Percentiles rank a stretch among this genome's conserved stretches.
Conservation (phyloP, 2,888 invertebrate genomes). For the Cantharis lateralis region DNA sequence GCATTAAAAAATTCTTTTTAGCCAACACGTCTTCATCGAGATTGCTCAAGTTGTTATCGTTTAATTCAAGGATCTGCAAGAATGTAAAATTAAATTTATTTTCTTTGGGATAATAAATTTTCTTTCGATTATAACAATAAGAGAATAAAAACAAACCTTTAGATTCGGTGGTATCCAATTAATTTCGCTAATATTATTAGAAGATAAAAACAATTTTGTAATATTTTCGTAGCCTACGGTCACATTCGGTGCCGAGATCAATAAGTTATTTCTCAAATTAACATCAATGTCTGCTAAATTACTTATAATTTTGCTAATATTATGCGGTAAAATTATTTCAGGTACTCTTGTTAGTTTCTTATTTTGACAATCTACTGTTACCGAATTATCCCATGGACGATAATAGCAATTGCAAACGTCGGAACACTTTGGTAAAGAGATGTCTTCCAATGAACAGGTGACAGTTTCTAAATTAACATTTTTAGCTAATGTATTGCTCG, state of each 20-base stretch:
- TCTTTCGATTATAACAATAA: not conserved
- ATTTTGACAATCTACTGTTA: conserved; percentile 62
- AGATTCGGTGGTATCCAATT: conserved; percentile 56
- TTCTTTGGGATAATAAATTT: not conserved
- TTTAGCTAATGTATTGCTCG: conserved; percentile 39
- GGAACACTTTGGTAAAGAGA: conserved; percentile 57
- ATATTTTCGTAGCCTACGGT: conserved; percentile 57
- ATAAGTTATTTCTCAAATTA: conserved; percentile 39
- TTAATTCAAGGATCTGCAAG: conserved; percentile 57
- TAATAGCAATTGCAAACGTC: conserved; percentile 15
- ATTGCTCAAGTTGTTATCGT: conserved; percentile 60
- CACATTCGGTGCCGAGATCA: conserved; percentile 22
- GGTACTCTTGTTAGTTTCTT: conserved; percentile 58
- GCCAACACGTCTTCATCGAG: conserved; percentile 55
- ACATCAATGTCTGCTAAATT: conserved; percentile 36
- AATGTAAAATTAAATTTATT: not conserved
- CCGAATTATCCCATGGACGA: conserved; percentile 55
- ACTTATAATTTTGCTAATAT: conserved; percentile 27
- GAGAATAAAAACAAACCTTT: conserved; percentile 42
- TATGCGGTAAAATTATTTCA: conserved; percentile 16
- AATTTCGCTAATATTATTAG: conserved; percentile 57
- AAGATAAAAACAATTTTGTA: conserved; percentile 57
- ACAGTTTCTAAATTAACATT: conserved; percentile 55
- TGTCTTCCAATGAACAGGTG: conserved; percentile 49
- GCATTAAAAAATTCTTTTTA: conserved; percentile 48